Conservation (phyloP, 2,113 vertebrate genomes). For the Lanius ludovicianus region DNA sequence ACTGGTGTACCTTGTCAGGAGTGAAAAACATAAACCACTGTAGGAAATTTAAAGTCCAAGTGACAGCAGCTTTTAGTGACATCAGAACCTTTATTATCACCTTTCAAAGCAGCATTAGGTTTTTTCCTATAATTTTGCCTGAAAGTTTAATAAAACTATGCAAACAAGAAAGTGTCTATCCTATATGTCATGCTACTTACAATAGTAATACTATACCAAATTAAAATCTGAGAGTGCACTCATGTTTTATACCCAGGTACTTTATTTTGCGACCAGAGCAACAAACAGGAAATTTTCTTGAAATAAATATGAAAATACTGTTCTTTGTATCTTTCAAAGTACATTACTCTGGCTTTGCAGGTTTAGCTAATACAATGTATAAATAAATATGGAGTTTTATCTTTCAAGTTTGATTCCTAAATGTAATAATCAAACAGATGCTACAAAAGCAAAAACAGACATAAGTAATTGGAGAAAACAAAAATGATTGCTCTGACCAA, state of each 20-base stretch:
- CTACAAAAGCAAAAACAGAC: neutral
- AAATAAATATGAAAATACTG: neutral
- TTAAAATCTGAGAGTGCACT: neutral
- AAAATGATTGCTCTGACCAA: neutral
- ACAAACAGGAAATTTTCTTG: neutral
- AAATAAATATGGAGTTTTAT: neutral
- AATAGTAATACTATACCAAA: neutral
- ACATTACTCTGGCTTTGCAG: neutral
- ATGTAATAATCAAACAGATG: neutral
- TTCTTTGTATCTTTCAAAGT: neutral
- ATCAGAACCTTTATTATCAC: neutral
- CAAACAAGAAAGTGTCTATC: neutral
- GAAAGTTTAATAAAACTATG: neutral
- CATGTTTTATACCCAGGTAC: neutral
- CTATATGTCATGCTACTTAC: neutral
- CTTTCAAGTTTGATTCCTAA: neutral
- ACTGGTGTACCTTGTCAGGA: neutral
- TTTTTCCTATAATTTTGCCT: neutral
- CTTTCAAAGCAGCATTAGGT: fast-evolving
- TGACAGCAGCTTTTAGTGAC: neutral
- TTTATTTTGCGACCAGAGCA: neutral
- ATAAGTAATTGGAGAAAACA: neutral
- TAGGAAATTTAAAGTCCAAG: neutral
- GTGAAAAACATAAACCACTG: neutral
- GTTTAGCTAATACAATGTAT: neutral